Conservation (phyloP, 2,888 invertebrate genomes). For the Lasioglossum villosulum region DNA sequence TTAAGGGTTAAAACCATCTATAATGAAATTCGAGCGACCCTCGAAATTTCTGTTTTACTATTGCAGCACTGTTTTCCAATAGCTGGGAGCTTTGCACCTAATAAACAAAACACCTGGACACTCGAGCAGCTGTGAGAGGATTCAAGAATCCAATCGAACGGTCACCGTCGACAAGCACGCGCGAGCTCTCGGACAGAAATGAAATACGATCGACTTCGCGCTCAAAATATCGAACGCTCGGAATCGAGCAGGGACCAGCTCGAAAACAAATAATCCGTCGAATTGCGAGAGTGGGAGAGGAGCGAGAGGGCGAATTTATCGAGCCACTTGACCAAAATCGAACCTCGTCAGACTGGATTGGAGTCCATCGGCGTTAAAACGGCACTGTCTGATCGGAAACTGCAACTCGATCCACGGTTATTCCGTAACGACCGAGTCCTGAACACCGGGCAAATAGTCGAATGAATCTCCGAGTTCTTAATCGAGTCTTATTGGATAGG, state of each 20-base stretch:
- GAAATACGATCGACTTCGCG: constrained; percentile 45
- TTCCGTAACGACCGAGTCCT: no score
- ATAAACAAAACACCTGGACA: constrained; percentile 4
- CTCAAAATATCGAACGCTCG: constrained; percentile 40
- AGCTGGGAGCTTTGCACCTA: not conserved
- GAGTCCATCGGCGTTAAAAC: constrained; percentile 30
- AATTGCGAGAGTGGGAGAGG: not conserved
- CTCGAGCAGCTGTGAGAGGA: constrained; percentile 29
- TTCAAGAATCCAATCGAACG: constrained; percentile 59
- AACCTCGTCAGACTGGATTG: constrained; percentile 12
- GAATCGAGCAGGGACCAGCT: constrained; percentile 19
- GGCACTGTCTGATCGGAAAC: not conserved
- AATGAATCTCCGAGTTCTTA: constrained; percentile 43
- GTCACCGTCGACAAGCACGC: constrained; percentile 5
- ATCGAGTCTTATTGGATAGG: constrained; percentile 47
- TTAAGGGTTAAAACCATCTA: no score
- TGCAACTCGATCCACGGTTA: not conserved
- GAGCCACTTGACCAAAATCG: constrained; percentile 42
- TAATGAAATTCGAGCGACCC: not conserved
- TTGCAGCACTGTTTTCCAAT: not conserved
- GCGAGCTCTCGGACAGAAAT: constrained; percentile 31
- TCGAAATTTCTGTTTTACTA: not conserved
- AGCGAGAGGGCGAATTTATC: constrained; percentile 33
- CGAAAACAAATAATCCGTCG: constrained; percentile 46
- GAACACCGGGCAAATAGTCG: constrained; percentile 28